Conservation (phyloP, 2,113 vertebrate species). For the Sarotherodon lohbergeri region DNA sequence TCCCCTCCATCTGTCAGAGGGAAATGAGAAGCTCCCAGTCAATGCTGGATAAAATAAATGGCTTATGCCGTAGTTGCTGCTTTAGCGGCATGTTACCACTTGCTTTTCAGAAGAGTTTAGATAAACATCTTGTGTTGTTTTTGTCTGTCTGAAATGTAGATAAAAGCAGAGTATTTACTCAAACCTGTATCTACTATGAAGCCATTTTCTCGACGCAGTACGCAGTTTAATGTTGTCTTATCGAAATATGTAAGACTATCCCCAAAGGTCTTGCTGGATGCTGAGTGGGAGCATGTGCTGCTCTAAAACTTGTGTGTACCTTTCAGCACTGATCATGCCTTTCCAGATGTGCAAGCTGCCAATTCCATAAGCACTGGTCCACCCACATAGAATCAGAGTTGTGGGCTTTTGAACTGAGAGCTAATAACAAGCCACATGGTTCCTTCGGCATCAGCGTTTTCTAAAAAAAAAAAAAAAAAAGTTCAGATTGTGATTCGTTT, state of each 20-base stretch:
- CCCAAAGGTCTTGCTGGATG: not conserved
- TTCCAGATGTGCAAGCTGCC: not conserved
- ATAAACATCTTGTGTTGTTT: not conserved
- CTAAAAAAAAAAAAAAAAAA: not conserved
- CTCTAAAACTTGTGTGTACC: not conserved
- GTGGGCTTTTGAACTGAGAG: not conserved
- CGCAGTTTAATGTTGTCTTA: not conserved
- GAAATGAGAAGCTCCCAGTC: conserved; percentile 54
- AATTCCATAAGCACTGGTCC: not conserved
- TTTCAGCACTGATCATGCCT: not conserved
- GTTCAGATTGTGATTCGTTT: not conserved
- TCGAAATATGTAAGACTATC: not conserved
- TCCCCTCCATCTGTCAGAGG: conserved; percentile 63
- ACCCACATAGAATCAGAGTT: not conserved
- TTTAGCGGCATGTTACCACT: conserved; percentile 12
- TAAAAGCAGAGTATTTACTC: not conserved
- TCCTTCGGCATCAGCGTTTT: not conserved
- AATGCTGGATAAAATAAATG: conserved; percentile 55
- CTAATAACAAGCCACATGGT: not conserved
- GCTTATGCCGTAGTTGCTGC: not conserved
- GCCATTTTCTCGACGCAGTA: not conserved
- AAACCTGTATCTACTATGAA: not conserved
- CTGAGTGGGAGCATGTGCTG: not conserved
- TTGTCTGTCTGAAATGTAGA: not conserved
- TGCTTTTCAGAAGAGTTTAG: not conserved